phyloP scores from a whole-genome alignment of 2,797 vertebrate species.

The Urophycis tenuis region DNA sequence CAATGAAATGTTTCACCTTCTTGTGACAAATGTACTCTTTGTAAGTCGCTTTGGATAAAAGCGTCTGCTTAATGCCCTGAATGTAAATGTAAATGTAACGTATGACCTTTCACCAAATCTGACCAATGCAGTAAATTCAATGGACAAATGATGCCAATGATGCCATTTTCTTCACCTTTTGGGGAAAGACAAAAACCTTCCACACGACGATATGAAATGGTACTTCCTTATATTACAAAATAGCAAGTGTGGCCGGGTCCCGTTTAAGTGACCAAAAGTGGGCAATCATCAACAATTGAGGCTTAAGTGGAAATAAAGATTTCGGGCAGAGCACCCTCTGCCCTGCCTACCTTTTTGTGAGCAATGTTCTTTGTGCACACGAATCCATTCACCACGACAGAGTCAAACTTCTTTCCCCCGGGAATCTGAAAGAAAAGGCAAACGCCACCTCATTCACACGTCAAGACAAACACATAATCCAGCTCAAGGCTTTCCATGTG shows the following conservation, averaged over 20 bases:
- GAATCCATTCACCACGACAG: slow-evolving; percentile 89
- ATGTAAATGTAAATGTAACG: no score
- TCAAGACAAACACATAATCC: neutral
- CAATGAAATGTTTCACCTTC: no score
- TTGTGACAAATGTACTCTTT: no score
- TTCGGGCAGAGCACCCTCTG: neutral
- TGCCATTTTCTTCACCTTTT: neutral
- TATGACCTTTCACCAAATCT: no score
- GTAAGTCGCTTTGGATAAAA: no score
- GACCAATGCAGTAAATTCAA: neutral
- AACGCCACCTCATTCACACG: neutral
- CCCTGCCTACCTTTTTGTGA: slow-evolving; percentile 89
- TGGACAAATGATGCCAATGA: no score
- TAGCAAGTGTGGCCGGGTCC: neutral
- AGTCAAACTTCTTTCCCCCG: slow-evolving; percentile 97
- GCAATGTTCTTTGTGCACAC: slow-evolving; percentile 97
- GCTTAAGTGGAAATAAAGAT: neutral
- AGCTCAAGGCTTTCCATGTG: no score
- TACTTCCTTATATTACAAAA: neutral
- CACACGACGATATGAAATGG: neutral
- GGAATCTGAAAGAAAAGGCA: slow-evolving; percentile 76
- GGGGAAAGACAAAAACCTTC: neutral
- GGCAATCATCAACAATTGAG: no score
- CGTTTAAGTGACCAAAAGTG: no score
- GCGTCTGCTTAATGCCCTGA: no score